Percentiles rank a stretch among this genome's conserved stretches.
These are phyloP conservation scores for Aphelenchoides fujianensis DNA, from an alignment of 1,140 invertebrate genomes.

Conservation along the genomic window DNA sequence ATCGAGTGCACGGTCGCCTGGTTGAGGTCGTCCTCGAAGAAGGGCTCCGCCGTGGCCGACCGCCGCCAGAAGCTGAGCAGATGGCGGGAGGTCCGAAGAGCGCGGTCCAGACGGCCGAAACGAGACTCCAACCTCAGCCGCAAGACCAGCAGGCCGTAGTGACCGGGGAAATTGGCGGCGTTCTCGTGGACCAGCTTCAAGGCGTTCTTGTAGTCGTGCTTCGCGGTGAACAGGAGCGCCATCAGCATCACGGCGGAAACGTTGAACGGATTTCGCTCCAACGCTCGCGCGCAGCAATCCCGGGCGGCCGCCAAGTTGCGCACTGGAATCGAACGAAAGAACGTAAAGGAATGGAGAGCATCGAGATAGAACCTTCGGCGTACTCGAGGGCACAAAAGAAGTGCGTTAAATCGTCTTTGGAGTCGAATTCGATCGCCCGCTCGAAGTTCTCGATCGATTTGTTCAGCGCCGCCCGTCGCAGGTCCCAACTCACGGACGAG, in stretches of 20 bases:
- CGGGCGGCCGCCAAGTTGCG: constrained; percentile 52
- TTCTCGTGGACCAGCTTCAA: constrained; percentile 53
- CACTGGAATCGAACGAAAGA: constrained; percentile 33
- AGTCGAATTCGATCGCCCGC: constrained; percentile 47
- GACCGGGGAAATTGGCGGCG: constrained; percentile 55
- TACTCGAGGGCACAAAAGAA: constrained; percentile 61
- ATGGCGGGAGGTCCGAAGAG: constrained; percentile 51
- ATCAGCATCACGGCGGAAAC: constrained; percentile 58
- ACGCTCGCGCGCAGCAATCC: constrained; percentile 48
- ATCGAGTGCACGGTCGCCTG: not conserved
- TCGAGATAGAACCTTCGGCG: constrained; percentile 41
- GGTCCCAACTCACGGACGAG: constrained; percentile 33
- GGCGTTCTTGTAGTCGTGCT: constrained; percentile 55
- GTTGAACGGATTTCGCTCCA: constrained; percentile 55
- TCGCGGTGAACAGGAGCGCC: constrained; percentile 58
- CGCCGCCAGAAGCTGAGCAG: constrained; percentile 52
- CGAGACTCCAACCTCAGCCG: constrained; percentile 54
- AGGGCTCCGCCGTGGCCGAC: not conserved
- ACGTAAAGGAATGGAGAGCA: constrained; percentile 13
- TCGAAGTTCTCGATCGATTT: constrained; percentile 50
- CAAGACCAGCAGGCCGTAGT: constrained; percentile 59
- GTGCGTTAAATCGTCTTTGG: constrained; percentile 57
- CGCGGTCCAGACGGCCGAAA: constrained; percentile 52
- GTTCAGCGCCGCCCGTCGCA: constrained; percentile 22
- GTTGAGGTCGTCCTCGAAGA: not conserved